Percentiles rank a stretch among this genome's conserved stretches.
Evolutionary conservation across 2,888 invertebrate genomes (phyloP).

Genomic region (Ypsolopha scabrella): DNA sequence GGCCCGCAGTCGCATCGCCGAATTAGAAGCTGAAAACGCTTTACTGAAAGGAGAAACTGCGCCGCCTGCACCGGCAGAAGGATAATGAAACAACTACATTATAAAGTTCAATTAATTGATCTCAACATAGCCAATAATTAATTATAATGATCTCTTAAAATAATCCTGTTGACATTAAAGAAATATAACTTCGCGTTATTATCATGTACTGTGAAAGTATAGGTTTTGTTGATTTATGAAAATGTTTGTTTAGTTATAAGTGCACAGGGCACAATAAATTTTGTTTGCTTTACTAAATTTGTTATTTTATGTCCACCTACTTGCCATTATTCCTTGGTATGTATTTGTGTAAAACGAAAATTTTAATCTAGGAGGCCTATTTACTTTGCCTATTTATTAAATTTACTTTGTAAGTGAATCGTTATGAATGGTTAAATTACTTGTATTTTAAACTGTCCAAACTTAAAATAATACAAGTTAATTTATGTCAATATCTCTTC

Average conservation of each 20-base stretch:
- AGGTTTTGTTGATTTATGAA: slow-evolving; percentile 46
- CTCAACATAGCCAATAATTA: slow-evolving; percentile 20
- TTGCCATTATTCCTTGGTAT: too few relatives aligned
- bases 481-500: too few relatives aligned
- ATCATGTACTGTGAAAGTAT: slow-evolving; percentile 36
- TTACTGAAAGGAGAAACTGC: slow-evolving; percentile 52
- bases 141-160: slow-evolving; percentile 13
- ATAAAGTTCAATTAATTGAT: slow-evolving; percentile 28
- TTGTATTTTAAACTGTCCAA: too few relatives aligned
- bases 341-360: too few relatives aligned
- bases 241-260: slow-evolving; percentile 27
- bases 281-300: slow-evolving; percentile 18
- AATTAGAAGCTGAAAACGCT: slow-evolving; percentile 72
- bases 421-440: too few relatives aligned
- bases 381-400: too few relatives aligned
- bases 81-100: not conserved
- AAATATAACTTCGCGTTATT: slow-evolving; percentile 42
- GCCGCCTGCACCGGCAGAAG: not conserved
- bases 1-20: slow-evolving; percentile 69
- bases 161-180: slow-evolving; percentile 44
- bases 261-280: slow-evolving; percentile 37
- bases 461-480: too few relatives aligned
- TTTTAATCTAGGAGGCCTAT: too few relatives aligned
- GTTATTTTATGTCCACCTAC: too few relatives aligned
- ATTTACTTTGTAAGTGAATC: too few relatives aligned